Base-by-base conservation (phyloP, 1,140 invertebrate species). In the Trichonephila clavipes region DNA sequence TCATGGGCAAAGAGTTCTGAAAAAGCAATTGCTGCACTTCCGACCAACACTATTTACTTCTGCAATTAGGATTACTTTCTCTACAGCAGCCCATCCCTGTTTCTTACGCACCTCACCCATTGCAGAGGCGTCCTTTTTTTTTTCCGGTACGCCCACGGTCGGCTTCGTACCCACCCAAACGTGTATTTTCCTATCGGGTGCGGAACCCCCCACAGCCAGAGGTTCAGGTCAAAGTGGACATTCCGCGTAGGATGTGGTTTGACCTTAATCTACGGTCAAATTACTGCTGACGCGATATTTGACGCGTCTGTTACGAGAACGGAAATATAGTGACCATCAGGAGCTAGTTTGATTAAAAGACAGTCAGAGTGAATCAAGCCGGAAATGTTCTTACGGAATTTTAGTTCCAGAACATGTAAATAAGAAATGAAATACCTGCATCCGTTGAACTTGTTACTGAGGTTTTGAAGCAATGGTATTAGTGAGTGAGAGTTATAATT, bases 241-340 rank as follows among this genome's bases (percentile, higher is more conserved):
- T 4, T 62, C 69, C 6, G 89, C 24, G 89, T 77, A 40, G 89
- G 69, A 77, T 81, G 51, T 14, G 59, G 89, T 90, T 62, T 90
- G 77, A 90, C 89, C 89, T 81, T 90, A 90, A 90, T 90, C 82
- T 62, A 12, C 69, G 66, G 89, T 90, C 89, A 90, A 62, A 90
- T 81, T 59, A 90, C 14, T 44, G 51, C 51, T 34, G 24, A 59
- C 21, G 58, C 3, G 58, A n/a, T 7, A n/a, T 58, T 8, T 61
- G 83, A 61, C 28, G 44, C 51, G 5, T 59, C 83, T 10, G 51
- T 24, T n/a, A 12, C 19, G 51, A 28, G 51, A 85, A 85, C 21
- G 58, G 83, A 58, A 8, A 28, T 12, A 61, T 59, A 51, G 58
- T 85, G 83, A 85, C 83, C 83, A 85, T 51, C 83, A 59, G 5